These are phyloP conservation scores for Trematocara marginatum DNA, from an alignment of 2,113 vertebrate genomes.

Conservation along the genomic window DNA sequence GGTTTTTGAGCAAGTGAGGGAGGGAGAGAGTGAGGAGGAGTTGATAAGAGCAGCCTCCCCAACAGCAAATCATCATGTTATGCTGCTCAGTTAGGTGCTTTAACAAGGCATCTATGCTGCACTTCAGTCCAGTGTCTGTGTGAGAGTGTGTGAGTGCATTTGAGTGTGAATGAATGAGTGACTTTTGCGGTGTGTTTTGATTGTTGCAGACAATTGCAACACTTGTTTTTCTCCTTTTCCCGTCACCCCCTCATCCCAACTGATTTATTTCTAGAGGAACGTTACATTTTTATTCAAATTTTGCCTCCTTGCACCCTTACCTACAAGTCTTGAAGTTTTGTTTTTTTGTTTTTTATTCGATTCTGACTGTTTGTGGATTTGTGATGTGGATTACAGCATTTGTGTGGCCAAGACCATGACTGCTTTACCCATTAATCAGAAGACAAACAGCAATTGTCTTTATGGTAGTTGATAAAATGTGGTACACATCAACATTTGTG, in stretches of 20 bases:
- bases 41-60: conserved; percentile 27
- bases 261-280: not conserved
- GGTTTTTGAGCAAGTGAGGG: not conserved
- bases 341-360: accelerated
- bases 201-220: not conserved
- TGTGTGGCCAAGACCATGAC: not conserved
- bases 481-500: not conserved
- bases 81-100: conserved; percentile 48
- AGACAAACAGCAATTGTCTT: not conserved
- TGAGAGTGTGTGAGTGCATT: not conserved
- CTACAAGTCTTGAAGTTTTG: not conserved
- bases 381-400: not conserved
- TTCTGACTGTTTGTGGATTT: not conserved
- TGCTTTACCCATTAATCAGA: not conserved
- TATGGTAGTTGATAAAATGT: not conserved
- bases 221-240: not conserved
- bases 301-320: not conserved
- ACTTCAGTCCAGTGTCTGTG: conserved; percentile 20
- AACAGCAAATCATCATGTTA: conserved; percentile 52
- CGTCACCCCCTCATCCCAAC: not conserved
- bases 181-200: not conserved
- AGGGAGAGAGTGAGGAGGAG: not conserved
- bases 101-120: conserved; percentile 43
- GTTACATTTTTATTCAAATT: not conserved
- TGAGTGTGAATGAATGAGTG: not conserved